phyloP scores from a whole-genome alignment of 2,797 vertebrate species.

The Enteromius trimaculatus region DNA sequence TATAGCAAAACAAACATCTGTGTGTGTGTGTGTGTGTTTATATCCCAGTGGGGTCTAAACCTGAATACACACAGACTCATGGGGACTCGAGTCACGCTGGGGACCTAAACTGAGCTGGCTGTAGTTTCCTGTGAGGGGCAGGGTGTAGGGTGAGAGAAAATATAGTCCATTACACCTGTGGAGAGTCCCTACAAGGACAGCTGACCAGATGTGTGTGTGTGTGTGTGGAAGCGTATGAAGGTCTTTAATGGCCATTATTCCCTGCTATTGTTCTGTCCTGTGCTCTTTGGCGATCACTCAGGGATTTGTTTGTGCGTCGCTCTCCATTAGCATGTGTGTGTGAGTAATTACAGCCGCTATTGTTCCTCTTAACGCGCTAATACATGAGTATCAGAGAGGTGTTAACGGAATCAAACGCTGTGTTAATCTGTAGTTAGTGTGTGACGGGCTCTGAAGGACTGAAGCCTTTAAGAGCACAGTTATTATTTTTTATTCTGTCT shows the following conservation, averaged over 20 bases:
- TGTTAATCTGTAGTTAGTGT: conserved; percentile 29
- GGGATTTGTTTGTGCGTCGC: conserved; percentile 60
- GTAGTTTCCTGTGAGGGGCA: no score
- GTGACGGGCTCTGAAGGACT: background rate
- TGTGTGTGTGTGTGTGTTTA: background rate
- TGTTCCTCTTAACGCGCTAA: conserved; percentile 54
- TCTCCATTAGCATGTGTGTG: conserved; percentile 63
- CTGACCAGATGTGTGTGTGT: no score
- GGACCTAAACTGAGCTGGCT: no score
- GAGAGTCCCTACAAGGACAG: no score
- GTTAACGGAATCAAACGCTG: conserved; percentile 49
- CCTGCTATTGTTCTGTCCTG: conserved; percentile 47
- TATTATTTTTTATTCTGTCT: background rate
- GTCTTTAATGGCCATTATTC: conserved; percentile 63
- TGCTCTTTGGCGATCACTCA: conserved; percentile 53
- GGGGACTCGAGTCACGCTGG: no score
- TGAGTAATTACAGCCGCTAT: conserved; percentile 52
- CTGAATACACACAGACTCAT: no score
- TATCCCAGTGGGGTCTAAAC: no score
- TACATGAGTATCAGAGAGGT: conserved; percentile 47
- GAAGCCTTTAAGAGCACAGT: no score
- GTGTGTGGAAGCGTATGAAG: conserved; percentile 32
- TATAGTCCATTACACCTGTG: no score
- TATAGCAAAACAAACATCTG: no score
- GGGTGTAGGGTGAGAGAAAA: no score